A percentile compares a stretch with the other conserved stretches of the same genome.
Evolutionary conservation across 2,888 invertebrate species (phyloP).

Genomic region (Pogonocherus hispidulus): DNA sequence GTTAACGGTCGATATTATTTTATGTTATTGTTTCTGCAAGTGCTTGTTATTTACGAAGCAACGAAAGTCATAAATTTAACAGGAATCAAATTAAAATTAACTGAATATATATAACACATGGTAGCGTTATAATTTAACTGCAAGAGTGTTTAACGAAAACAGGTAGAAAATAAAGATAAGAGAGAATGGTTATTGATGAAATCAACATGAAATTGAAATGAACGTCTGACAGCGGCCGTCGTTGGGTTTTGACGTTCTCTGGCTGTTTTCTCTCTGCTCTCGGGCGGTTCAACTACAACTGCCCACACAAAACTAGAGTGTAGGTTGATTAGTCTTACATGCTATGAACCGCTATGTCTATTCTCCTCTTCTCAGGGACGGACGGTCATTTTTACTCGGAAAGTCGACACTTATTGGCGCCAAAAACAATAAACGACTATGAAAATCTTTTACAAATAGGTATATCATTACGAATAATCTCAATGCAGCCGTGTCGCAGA

Average conservation of each 20-base stretch:
- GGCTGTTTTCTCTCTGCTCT: constrained; percentile 46
- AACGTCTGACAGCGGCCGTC: constrained; percentile 55
- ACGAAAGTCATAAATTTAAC: constrained; percentile 19
- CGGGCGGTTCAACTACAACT: constrained; percentile 57
- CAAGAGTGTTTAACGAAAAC: constrained; percentile 44
- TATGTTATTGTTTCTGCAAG: constrained; percentile 36
- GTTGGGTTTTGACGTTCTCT: constrained; percentile 35
- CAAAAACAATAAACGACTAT: constrained; percentile 52
- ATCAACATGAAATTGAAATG: constrained; percentile 55
- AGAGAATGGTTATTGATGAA: constrained; percentile 56
- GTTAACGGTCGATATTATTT: constrained; percentile 31
- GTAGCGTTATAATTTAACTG: constrained; percentile 46
- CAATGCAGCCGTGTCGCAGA: constrained; percentile 5
- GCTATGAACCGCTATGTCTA: constrained; percentile 59
- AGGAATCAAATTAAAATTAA: constrained; percentile 33
- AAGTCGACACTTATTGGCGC: constrained; percentile 54
- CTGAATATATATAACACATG: constrained; percentile 41
- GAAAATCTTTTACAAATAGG: constrained; percentile 42
- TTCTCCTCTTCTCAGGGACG: constrained; percentile 53
- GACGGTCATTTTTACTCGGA: constrained; percentile 50
- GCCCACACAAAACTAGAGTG: constrained; percentile 62
- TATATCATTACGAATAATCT: constrained; percentile 26
- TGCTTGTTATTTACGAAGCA: constrained; percentile 28
- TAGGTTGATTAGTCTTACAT: constrained; percentile 63
- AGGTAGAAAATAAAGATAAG: constrained; percentile 55